These are phyloP conservation scores for Iselma pallidipennis DNA, from an alignment of 2,888 invertebrate species.

Conservation along the genomic window DNA sequence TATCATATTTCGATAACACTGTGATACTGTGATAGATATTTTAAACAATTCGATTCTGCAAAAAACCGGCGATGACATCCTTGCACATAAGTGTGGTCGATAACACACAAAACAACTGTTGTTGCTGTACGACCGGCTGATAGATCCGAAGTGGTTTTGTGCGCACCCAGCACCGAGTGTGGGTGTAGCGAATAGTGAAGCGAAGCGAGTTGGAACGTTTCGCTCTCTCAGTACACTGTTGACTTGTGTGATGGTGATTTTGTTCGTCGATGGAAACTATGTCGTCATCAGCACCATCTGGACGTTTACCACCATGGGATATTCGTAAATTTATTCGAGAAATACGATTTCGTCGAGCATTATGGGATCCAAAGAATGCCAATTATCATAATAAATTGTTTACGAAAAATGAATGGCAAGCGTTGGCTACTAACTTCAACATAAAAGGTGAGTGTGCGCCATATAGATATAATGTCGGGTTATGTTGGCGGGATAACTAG, in stretches of 20 bases:
- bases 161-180: not conserved
- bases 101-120: not conserved
- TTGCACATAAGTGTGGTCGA: not conserved
- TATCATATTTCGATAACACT: too few relatives aligned
- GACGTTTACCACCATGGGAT: not conserved
- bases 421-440: constrained; percentile 8
- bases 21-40: too few relatives aligned
- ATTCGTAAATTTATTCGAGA: constrained; percentile 8
- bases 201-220: not conserved
- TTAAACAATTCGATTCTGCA: too few relatives aligned
- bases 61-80: too few relatives aligned
- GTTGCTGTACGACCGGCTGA: not conserved
- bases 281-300: not conserved
- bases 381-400: constrained; percentile 10
- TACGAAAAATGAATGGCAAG: constrained; percentile 6
- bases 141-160: not conserved
- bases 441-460: constrained; percentile 14
- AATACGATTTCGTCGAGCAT: constrained; percentile 7
- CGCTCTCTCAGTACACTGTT: not conserved
- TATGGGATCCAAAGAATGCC: constrained; percentile 15
- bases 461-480: too few relatives aligned
- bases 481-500: too few relatives aligned
- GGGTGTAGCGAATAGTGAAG: not conserved
- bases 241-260: too few relatives aligned
- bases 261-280: not conserved